Base-by-base conservation (phyloP, 92 coral and sea anemone genomes). In the Montipora capitata region DNA sequence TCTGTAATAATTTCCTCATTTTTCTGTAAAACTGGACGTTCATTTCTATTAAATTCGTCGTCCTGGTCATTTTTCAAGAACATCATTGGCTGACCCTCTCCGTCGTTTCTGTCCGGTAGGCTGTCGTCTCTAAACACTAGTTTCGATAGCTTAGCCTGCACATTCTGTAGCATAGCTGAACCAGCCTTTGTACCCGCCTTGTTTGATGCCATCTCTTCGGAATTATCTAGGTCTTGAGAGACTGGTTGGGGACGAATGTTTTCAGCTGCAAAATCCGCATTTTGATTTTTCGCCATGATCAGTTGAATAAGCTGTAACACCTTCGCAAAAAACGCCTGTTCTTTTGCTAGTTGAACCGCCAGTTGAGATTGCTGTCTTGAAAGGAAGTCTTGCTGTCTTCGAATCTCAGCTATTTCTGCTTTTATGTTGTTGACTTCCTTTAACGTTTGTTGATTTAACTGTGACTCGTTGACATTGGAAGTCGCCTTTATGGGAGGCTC, bases 281-380 rank as follows among this genome's bases (percentile, higher is more conserved):
- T 58, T 62, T 72, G 79, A 8, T 72, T 59, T 73, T 83, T 59
- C 45, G 56, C 40, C 10, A 83, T 8, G 18, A 72, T 54, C 13
- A 72, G 61, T 63, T 51, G 56, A 42, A 83, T 57, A 54, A 85
- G 74, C 27, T 80, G 91, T 0, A 71, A 44, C 9, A 85, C 87
- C 38, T 86, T 78, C 63, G 63, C 74, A 66, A 79, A 90, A 17
- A 90, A 73, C 9, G 78, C 58, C 54, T 88, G 91, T 16, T 90
- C 90, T 58, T 80, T 74, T 5, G 73, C 78, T 41, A 90, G 35
- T 40, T 90, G 82, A 56, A 58, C 74, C 1, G 86, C 74, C 43
- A 90, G 52, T 20, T 73, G 76, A 4, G 78, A 63, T 40, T 85
- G 82, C 27, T 85, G 78, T 48, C 65, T 74, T 7, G 68, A 73